Base-by-base conservation (phyloP, 2,888 invertebrate genomes). In the Patella depressa region DNA sequence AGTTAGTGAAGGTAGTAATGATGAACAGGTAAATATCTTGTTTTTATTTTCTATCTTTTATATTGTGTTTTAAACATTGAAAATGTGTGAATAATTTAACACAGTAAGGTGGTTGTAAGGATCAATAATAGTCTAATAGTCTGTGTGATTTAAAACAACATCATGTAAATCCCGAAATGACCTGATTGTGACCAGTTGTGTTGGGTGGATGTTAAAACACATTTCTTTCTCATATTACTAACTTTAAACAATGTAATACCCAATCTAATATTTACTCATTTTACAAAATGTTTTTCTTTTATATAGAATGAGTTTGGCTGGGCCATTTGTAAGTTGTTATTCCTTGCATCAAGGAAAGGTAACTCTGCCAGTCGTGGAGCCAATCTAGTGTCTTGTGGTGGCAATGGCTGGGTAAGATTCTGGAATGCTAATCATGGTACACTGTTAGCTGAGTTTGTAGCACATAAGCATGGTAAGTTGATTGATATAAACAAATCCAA, bases 361-460 rank as follows among this genome's bases (percentile, higher is more conserved):
- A 85, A 86, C 79, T 86, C 86, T 19, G 86, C 87, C 12, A 80
- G 81, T 70, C 87, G 86, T 34, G 88, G 88, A 0, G 91, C 90
- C 34, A 91, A 91, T 81, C 82, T 92, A 53, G 85, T 91, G 29
- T 90, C 91, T 0, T 91, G 91, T 82, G 91, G 91, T 11, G 91
- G 91, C n/a, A 91, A 90, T 81, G 91, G 91, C 0, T 90, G 90
- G 87, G 90, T 91, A 4, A 80, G 91, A 24, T 91, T 91, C 84
- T 92, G 91, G 91, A 82, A 82, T 71, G 78, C 85, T 11, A 79
- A 85, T 14, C 81, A 82, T 17, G 82, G 83, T 78, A 75, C 82
- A 24, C 83, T 92, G 24, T 59, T 90, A 75, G 90, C 88, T 2
- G 91, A 92, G 80, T 92, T 90, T 83, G 83, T 88, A 4, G 91